Percentiles rank a stretch among this genome's conserved stretches.
These are phyloP conservation scores for Chloebia gouldiae DNA, from an alignment of 2,113 vertebrate genomes.

Conservation along the genomic window DNA sequence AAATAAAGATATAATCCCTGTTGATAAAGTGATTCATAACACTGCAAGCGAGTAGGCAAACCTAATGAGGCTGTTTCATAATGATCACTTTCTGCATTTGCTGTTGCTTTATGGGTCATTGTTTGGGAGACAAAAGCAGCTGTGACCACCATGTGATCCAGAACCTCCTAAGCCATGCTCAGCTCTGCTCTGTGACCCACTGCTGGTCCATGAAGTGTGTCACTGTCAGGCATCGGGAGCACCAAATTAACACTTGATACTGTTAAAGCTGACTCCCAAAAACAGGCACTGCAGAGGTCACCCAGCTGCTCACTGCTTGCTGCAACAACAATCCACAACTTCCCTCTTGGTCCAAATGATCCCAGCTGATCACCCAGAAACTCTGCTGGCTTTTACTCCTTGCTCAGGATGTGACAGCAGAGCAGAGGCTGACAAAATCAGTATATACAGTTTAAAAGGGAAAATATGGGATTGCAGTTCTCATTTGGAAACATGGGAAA, in stretches of 20 bases:
- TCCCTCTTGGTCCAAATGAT: not conserved
- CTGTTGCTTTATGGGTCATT: not conserved
- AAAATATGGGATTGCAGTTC: not conserved
- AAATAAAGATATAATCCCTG: not conserved
- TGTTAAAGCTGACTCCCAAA: not conserved
- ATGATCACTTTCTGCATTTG: not conserved
- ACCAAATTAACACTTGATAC: not conserved
- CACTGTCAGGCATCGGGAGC: not conserved
- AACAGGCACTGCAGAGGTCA: not conserved
- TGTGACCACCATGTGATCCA: not conserved
- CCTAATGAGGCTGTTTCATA: not conserved
- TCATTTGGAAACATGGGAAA: not conserved
- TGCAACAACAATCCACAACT: not conserved
- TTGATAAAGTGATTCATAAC: not conserved
- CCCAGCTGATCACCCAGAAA: not conserved
- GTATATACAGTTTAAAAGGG: not conserved
- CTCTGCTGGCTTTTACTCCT: rapidly evolving
- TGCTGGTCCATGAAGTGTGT: not conserved
- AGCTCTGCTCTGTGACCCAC: not conserved
- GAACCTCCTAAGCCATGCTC: not conserved
- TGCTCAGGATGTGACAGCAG: not conserved
- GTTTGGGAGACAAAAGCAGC: not conserved
- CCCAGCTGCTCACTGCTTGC: not conserved
- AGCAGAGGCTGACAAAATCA: not conserved
- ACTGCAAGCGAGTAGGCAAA: not conserved